Evolutionary conservation across 2,888 invertebrate genomes (phyloP).

Genomic region (Sacculina carcini): DNA sequence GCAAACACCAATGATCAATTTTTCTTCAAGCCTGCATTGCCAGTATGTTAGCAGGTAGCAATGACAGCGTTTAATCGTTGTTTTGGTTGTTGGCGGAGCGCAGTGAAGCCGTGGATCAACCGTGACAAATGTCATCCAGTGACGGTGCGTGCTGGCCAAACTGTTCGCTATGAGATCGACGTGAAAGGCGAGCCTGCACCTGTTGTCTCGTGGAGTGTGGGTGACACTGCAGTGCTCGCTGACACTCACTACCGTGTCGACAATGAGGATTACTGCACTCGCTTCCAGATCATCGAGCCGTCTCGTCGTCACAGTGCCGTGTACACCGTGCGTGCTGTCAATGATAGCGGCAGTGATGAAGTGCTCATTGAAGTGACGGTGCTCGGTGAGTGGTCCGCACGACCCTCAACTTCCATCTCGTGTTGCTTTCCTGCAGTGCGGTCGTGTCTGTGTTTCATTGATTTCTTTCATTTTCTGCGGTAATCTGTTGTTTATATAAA

Average conservation of each 20-base stretch:
- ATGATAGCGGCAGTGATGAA: conserved; percentile 75
- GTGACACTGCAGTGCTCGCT: conserved; percentile 23
- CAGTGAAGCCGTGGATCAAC: conserved; percentile 86
- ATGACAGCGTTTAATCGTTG: no score
- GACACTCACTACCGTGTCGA: conserved; percentile 11
- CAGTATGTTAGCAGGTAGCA: no score
- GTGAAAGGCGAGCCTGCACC: conserved; percentile 91
- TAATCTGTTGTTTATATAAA: no score
- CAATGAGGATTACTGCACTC: conserved; percentile 74
- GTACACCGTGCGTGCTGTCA: conserved; percentile 73
- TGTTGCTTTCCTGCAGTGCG: no score
- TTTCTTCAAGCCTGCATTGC: no score
- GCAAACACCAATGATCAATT: no score
- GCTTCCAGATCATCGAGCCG: conserved; percentile 50
- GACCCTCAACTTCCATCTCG: no score
- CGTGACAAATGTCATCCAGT: conserved; percentile 72
- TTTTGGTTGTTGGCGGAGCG: no score
- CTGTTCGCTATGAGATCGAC: conserved; percentile 67
- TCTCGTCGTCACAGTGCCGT: conserved; percentile 61
- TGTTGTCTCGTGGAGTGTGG: conserved; percentile 52
- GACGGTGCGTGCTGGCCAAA: conserved; percentile 58
- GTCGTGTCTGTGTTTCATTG: no score
- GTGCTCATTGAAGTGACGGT: conserved; percentile 76
- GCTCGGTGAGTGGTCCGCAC: conserved; percentile 34
- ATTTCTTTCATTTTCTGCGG: neutral